A percentile compares a stretch with the other conserved stretches of the same genome.
These are phyloP conservation scores for Aproaerema taeniolella DNA, from an alignment of 2,888 invertebrate genomes.

Conservation along the genomic window DNA sequence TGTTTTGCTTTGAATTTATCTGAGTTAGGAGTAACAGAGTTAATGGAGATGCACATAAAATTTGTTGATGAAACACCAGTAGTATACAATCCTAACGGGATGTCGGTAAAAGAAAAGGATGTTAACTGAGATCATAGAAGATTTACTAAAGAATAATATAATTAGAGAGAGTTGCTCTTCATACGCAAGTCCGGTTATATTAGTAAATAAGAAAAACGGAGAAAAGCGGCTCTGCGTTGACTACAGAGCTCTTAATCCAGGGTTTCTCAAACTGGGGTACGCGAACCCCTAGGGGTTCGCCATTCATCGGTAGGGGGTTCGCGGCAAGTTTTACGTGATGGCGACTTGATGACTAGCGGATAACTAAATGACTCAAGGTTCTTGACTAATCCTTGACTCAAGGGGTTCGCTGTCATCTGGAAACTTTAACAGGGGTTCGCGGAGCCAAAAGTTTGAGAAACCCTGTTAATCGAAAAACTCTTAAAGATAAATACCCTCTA, in stretches of 20 bases:
- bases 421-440: no score
- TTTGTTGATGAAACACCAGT: background rate
- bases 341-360: no score
- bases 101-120: background rate
- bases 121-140: background rate
- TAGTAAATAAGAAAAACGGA: background rate
- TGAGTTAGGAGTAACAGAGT: background rate
- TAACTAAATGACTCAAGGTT: background rate
- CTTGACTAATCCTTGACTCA: no score
- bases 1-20: background rate
- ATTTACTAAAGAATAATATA: background rate
- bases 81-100: background rate
- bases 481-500: no score
- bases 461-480: no score
- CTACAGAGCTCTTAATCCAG: background rate
- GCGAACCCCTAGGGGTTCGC: no score
- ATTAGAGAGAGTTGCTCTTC: background rate
- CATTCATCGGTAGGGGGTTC: no score
- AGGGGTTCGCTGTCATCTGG: no score
- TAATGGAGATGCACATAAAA: background rate
- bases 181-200: background rate
- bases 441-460: no score
- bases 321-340: no score
- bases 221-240: background rate
- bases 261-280: no score